Evolutionary conservation across 2,888 invertebrate species (phyloP).

Genomic region (Heliconius erato): DNA sequence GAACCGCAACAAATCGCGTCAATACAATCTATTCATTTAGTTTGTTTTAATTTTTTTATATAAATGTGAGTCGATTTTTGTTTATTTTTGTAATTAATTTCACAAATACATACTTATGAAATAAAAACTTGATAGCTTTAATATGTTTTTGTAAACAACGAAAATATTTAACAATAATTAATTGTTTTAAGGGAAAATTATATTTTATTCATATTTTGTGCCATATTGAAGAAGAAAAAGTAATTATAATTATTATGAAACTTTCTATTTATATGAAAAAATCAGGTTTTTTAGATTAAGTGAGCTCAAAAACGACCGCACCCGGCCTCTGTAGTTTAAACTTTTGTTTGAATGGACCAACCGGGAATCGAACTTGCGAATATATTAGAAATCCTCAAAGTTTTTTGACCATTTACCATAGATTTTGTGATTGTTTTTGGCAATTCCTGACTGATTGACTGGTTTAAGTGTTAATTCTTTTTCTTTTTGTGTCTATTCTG

Average conservation of each 20-base stretch:
- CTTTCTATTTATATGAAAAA: background rate
- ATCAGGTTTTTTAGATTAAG: conserved; percentile 11
- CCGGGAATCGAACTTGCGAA: background rate
- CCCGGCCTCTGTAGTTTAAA: background rate
- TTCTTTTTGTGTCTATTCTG: background rate
- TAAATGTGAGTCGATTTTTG: background rate
- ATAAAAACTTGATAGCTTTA: conserved; percentile 21
- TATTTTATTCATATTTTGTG: conserved; percentile 34
- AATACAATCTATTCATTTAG: no score
- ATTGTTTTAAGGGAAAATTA: conserved; percentile 17
- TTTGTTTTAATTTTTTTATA: background rate
- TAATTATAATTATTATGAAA: background rate
- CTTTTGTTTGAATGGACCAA: conserved; percentile 9
- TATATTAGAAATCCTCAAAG: background rate
- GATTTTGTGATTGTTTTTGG: background rate
- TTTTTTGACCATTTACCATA: background rate
- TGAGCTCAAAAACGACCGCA: conserved; percentile 25
- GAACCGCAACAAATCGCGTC: no score
- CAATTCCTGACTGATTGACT: background rate
- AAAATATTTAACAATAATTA: conserved; percentile 29
- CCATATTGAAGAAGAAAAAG: conserved; percentile 27
- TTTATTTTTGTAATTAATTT: background rate
- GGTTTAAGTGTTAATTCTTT: background rate
- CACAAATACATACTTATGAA: conserved; percentile 20
- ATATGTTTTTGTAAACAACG: conserved; percentile 29